Percentiles rank a stretch among this genome's conserved stretches.
These are phyloP conservation scores for Eleutherodactylus coqui DNA, from an alignment of 2,797 vertebrate genomes.

Conservation along the genomic window DNA sequence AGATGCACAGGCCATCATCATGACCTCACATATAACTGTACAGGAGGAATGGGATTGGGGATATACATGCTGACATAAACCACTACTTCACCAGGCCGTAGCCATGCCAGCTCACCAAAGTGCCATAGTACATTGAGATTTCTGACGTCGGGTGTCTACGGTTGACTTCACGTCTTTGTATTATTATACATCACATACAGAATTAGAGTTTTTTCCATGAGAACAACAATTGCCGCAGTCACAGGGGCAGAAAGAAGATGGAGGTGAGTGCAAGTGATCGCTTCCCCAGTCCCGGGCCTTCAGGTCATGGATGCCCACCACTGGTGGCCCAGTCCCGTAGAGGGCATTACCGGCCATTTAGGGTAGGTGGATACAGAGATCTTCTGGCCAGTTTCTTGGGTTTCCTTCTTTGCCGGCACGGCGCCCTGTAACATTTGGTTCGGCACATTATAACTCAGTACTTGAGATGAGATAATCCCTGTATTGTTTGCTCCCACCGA, in stretches of 20 bases:
- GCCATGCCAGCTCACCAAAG: neutral
- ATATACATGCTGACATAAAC: neutral
- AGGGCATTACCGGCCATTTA: neutral
- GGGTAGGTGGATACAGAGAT: neutral
- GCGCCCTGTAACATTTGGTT: neutral
- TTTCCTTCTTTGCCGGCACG: neutral
- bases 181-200: neutral
- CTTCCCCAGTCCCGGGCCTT: neutral
- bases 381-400: neutral
- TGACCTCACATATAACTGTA: neutral
- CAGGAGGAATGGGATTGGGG: neutral
- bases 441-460: neutral
- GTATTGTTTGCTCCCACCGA: slow-evolving; percentile 26
- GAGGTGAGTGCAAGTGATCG: neutral
- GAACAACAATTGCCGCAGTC: neutral
- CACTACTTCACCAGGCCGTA: neutral
- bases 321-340: neutral
- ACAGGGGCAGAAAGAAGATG: neutral
- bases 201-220: neutral
- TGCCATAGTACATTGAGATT: neutral
- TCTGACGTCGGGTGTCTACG: neutral
- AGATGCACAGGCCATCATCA: neutral
- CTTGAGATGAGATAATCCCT: slow-evolving; percentile 26
- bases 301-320: neutral
- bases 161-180: neutral